phyloP scores from a whole-genome alignment of 2,888 invertebrate genomes.

The Stenichneumon culpator region DNA sequence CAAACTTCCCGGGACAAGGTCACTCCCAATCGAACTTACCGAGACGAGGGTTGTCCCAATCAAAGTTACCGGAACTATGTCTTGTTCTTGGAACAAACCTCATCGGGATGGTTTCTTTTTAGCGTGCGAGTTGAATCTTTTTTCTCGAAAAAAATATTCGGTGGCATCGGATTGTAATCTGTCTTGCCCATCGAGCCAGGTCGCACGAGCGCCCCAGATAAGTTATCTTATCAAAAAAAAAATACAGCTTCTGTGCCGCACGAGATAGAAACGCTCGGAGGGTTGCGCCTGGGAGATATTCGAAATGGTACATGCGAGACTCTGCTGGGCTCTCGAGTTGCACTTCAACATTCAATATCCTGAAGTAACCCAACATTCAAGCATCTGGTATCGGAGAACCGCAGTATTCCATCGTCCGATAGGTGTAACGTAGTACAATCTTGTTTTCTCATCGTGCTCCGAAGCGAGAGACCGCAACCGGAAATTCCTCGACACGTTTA shows the following conservation, averaged over 20 bases:
- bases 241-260: constrained; percentile 24
- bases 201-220: constrained; percentile 51
- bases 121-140: background rate
- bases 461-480: constrained; percentile 53
- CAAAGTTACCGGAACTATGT: too few species aligned
- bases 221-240: constrained; percentile 64
- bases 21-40: too few species aligned
- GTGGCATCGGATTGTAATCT: constrained; percentile 42
- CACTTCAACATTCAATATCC: constrained; percentile 45
- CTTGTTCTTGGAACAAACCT: too few species aligned
- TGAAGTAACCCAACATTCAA: constrained; percentile 26
- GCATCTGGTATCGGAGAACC: constrained; percentile 39
- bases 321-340: constrained; percentile 25
- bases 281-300: constrained; percentile 23
- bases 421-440: constrained; percentile 50
- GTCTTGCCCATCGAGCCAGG: constrained; percentile 28
- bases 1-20: too few species aligned
- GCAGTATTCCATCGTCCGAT: constrained; percentile 17
- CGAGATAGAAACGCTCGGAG: constrained; percentile 47
- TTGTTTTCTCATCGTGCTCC: constrained; percentile 53
- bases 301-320: constrained; percentile 16
- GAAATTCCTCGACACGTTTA: constrained; percentile 62
- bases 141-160: constrained; percentile 4
- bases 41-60: too few species aligned
- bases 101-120: background rate